Percentiles rank a stretch among this genome's conserved stretches.
These are phyloP conservation scores for Anthopleura xanthogrammica DNA, from an alignment of 92 coral and sea anemone species.

Conservation along the genomic window DNA sequence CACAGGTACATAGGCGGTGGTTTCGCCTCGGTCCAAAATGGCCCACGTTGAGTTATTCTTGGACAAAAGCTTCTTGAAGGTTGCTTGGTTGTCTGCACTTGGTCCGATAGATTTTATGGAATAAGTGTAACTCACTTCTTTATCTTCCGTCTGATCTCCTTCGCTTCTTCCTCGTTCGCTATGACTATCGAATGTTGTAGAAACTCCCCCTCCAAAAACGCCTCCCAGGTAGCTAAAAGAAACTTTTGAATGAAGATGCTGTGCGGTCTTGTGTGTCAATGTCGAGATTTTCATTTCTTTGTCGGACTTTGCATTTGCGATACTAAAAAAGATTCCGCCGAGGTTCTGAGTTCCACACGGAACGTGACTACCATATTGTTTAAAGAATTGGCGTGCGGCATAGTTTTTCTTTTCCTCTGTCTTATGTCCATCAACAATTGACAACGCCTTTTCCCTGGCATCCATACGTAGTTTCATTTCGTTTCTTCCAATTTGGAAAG, in stretches of 20 bases:
- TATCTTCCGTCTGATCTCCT: slow-evolving; percentile 11
- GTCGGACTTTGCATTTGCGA: slow-evolving; percentile 37
- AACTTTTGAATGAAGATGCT: slow-evolving; percentile 32
- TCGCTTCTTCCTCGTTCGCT: slow-evolving; percentile 4
- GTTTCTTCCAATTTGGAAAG: slow-evolving; percentile 36
- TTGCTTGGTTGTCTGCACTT: background rate
- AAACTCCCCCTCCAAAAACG: slow-evolving; percentile 31
- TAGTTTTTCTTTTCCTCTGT: background rate
- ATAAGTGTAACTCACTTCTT: slow-evolving; percentile 25
- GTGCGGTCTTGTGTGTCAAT: slow-evolving; percentile 36
- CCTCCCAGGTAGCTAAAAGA: background rate
- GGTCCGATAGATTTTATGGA: slow-evolving; percentile 49
- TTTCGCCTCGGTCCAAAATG: slow-evolving; percentile 43
- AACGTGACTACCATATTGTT: slow-evolving; percentile 54
- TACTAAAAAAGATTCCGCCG: slow-evolving; percentile 49
- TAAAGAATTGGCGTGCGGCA: slow-evolving; percentile 38
- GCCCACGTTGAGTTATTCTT: slow-evolving; percentile 44
- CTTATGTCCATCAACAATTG: background rate
- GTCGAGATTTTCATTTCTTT: background rate
- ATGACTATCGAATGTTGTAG: slow-evolving; percentile 1
- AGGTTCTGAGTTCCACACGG: slow-evolving; percentile 55
- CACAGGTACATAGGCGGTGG: slow-evolving; percentile 46
- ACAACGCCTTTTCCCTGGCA: slow-evolving; percentile 34
- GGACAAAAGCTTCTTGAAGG: slow-evolving; percentile 41
- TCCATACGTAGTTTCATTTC: slow-evolving; percentile 32